A percentile compares a stretch with the other conserved stretches of the same genome.
Conservation (phyloP, 2,797 vertebrate genomes). For the Dermochelys coriacea region DNA sequence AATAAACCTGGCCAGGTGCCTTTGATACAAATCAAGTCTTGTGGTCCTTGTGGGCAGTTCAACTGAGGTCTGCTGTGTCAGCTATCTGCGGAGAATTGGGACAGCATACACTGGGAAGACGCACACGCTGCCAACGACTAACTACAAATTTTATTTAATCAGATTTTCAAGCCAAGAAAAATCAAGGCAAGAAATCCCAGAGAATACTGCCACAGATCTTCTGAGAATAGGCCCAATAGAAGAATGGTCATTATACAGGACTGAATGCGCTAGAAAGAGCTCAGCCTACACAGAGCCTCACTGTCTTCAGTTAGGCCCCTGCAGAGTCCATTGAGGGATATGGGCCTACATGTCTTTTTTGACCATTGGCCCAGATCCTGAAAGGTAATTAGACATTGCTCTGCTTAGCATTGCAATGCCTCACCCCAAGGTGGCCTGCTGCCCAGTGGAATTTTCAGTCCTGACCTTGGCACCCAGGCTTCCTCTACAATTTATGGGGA, state of each 20-base stretch:
- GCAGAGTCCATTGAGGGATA: too few species aligned
- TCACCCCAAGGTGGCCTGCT: not conserved
- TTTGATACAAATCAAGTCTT: too few species aligned
- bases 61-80: too few species aligned
- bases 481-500: not conserved
- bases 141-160: not conserved
- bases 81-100: too few species aligned
- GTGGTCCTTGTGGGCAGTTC: too few species aligned
- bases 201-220: not conserved
- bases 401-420: not conserved
- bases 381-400: not conserved
- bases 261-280: not conserved
- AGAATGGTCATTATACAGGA: not conserved
- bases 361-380: not conserved
- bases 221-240: not conserved
- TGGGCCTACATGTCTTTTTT: not conserved
- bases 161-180: not conserved
- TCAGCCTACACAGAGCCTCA: not conserved
- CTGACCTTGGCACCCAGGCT: not conserved
- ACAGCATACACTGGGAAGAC: too few species aligned
- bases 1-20: too few species aligned
- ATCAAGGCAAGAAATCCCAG: accelerated
- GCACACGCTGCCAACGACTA: too few species aligned
- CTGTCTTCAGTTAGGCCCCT: not conserved
- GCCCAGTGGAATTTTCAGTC: not conserved